Evolutionary conservation across 2,113 vertebrate genomes (phyloP).

Genomic region (Petromus typicus): DNA sequence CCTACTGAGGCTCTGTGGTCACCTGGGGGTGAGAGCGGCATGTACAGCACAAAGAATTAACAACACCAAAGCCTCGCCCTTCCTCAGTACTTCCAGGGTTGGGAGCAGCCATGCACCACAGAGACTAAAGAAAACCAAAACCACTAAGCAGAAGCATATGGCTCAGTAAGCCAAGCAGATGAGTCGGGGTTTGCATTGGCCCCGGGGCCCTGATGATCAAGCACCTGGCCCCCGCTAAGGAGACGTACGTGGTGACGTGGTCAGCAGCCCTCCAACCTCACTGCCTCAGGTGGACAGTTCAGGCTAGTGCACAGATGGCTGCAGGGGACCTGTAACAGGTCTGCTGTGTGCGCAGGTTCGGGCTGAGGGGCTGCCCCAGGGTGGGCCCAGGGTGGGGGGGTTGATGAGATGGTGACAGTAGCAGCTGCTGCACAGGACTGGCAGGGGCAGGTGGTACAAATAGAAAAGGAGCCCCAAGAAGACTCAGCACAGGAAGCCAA

Average conservation of each 20-base stretch:
- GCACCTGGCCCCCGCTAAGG: neutral
- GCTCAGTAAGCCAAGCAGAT: neutral
- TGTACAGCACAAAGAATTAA: neutral
- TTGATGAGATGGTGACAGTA: neutral
- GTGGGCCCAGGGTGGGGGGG: too few relatives aligned
- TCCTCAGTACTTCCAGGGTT: neutral
- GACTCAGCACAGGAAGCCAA: neutral
- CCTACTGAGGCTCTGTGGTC: neutral
- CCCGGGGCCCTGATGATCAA: neutral
- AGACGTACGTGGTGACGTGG: neutral
- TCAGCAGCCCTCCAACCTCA: neutral
- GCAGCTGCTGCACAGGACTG: neutral
- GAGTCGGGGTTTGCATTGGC: neutral
- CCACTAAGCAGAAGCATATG: slow-evolving; percentile 61
- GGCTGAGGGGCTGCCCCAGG: neutral
- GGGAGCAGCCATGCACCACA: neutral
- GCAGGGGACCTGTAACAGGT: neutral
- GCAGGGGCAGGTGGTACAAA: too few relatives aligned
- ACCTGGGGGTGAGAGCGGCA: neutral
- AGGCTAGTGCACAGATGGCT: rapidly evolving
- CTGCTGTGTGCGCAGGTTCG: neutral
- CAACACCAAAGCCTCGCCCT: neutral
- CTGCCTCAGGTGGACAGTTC: too few relatives aligned
- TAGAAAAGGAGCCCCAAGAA: neutral
- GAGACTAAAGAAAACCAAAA: slow-evolving; percentile 29